Conservation (phyloP, 2,888 invertebrate species). For the Acleris laterana region DNA sequence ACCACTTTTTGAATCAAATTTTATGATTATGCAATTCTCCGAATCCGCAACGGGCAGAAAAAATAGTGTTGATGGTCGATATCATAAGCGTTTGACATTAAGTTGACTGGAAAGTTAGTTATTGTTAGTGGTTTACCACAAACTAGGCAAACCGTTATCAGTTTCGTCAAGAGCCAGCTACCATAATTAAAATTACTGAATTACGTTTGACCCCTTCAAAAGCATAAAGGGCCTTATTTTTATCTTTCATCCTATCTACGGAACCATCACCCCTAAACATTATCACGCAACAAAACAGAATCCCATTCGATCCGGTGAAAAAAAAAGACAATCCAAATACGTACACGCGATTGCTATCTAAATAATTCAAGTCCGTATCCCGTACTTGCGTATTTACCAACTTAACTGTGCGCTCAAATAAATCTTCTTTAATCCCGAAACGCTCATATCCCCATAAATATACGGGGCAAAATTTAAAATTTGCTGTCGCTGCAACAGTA, state of each 20-base stretch:
- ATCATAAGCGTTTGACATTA: too few relatives aligned
- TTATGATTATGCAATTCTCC: too few relatives aligned
- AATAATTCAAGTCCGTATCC: slow-evolving; percentile 79
- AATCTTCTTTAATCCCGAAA: slow-evolving; percentile 40
- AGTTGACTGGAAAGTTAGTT: too few relatives aligned
- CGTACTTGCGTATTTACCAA: slow-evolving; percentile 38
- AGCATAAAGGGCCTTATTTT: slow-evolving; percentile 5
- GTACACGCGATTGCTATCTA: slow-evolving; percentile 80
- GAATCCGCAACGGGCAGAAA: too few relatives aligned
- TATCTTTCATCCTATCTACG: slow-evolving; percentile 19
- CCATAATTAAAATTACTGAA: too few relatives aligned
- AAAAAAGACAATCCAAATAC: slow-evolving; percentile 74
- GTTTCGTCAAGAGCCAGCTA: too few relatives aligned
- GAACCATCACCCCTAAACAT: slow-evolving; percentile 22
- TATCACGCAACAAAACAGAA: slow-evolving; percentile 31
- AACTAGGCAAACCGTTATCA: too few relatives aligned
- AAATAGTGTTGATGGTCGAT: too few relatives aligned
- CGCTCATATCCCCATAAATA: slow-evolving; percentile 33
- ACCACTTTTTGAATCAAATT: too few relatives aligned
- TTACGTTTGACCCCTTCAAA: neutral
- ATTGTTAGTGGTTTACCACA: too few relatives aligned
- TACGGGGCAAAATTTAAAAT: slow-evolving; percentile 47
- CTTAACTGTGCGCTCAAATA: slow-evolving; percentile 63
- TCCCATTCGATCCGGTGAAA: slow-evolving; percentile 71
- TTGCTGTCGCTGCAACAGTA: slow-evolving; percentile 22